Conservation (phyloP, 1,140 invertebrate species). For the Panagrolaimus sp. region DNA sequence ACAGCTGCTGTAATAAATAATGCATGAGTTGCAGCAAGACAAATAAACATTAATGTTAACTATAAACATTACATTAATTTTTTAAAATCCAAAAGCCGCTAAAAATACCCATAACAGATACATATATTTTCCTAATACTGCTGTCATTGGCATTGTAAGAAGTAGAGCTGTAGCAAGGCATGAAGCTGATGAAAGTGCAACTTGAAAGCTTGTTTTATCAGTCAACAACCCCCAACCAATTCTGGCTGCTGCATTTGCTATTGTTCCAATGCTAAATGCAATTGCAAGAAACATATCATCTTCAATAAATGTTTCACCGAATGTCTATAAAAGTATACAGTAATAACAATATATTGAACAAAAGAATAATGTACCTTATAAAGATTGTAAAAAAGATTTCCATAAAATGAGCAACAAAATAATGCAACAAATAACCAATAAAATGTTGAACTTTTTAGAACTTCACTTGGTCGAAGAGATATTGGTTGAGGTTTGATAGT, state of each 20-base stretch:
- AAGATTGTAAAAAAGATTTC: conserved; percentile 56
- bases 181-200: conserved; percentile 50
- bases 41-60: conserved; percentile 49
- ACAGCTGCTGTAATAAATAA: conserved; percentile 54
- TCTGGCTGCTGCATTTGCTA: conserved; percentile 51
- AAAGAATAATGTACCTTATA: conserved; percentile 29
- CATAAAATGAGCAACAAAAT: conserved; percentile 58
- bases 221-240: conserved; percentile 54
- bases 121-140: conserved; percentile 41
- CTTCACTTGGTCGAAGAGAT: conserved; percentile 29
- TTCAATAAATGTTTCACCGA: conserved; percentile 45
- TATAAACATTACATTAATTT: conserved; percentile 22
- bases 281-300: conserved; percentile 55
- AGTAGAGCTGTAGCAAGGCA: conserved; percentile 47
- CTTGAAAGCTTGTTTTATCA: conserved; percentile 56
- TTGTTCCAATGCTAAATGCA: conserved; percentile 49
- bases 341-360: background rate
- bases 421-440: conserved; percentile 52
- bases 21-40: conserved; percentile 55
- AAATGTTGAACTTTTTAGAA: conserved; percentile 50
- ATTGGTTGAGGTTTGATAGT: conserved; percentile 1
- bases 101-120: conserved; percentile 50
- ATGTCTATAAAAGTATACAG: conserved; percentile 26
- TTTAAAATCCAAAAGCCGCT: background rate
- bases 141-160: conserved; percentile 56